A percentile compares a stretch with the other conserved stretches of the same genome.
These are phyloP conservation scores for Drosophila subpulchrella DNA, from an alignment of 1,140 invertebrate genomes.

Conservation along the genomic window DNA sequence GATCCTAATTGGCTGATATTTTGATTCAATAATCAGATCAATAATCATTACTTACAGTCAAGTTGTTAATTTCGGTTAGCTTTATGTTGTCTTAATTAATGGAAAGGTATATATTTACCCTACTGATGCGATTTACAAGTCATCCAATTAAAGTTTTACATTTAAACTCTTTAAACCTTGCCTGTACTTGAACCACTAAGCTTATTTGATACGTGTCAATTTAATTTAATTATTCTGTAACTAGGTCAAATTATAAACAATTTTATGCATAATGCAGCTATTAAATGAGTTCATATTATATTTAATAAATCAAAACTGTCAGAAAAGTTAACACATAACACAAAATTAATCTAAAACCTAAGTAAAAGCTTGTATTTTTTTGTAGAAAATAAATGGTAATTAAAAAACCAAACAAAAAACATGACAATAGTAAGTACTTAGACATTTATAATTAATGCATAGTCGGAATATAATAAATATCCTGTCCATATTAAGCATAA, in stretches of 20 bases:
- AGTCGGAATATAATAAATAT: not conserved
- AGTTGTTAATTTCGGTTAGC: not conserved
- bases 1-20: no score
- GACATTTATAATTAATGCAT: no score
- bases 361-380: no score
- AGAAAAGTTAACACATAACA: no score
- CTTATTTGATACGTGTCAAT: not conserved
- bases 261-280: not conserved
- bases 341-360: not conserved
- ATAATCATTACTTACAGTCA: not conserved
- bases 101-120: not conserved
- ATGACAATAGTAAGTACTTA: no score
- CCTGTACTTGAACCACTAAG: not conserved
- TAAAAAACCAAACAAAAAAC: no score
- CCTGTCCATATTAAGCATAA: no score
- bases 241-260: not conserved
- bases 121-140: not conserved
- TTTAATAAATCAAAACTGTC: not conserved
- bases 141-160: not conserved
- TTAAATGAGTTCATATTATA: not conserved
- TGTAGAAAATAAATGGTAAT: no score
- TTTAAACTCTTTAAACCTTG: not conserved
- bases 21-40: no score
- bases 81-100: not conserved
- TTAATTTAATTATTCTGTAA: constrained; percentile 1